Evolutionary conservation across 2,797 vertebrate species (phyloP).

Genomic region (Tokudaia muenninki): DNA sequence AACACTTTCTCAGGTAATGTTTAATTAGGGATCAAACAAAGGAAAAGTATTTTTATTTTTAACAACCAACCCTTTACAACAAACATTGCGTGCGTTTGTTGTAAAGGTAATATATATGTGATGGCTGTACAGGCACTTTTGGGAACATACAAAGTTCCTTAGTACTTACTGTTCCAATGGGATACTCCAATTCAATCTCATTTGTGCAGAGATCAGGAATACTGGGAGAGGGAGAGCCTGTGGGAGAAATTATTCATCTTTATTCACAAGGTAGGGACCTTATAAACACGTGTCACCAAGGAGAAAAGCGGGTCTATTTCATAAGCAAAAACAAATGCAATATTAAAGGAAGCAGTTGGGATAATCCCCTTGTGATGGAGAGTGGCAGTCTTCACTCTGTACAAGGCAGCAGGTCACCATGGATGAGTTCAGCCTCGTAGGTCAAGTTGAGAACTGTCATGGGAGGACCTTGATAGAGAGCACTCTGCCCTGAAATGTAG

Average conservation of each 20-base stretch:
- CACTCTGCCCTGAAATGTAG: background rate
- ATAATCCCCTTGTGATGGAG: background rate
- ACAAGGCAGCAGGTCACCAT: background rate
- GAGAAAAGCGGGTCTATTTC: conserved; percentile 50
- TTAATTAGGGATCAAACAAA: background rate
- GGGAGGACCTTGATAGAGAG: background rate
- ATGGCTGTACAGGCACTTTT: background rate
- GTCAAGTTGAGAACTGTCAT: background rate
- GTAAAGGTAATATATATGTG: background rate
- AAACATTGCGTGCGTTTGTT: background rate
- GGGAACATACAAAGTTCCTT: background rate
- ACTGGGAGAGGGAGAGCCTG: background rate
- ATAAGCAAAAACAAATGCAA: background rate
- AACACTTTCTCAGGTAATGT: background rate
- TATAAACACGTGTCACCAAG: background rate
- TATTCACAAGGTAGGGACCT: conserved; percentile 57
- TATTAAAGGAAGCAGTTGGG: conserved; percentile 18
- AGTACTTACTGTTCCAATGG: background rate
- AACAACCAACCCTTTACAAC: background rate
- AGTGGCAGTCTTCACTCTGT: background rate
- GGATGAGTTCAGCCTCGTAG: background rate
- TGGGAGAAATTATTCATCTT: conserved; percentile 57
- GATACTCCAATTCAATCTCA: background rate
- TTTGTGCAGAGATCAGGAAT: background rate
- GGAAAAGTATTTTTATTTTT: background rate